Conservation (phyloP, 2,113 vertebrate species). For the Archocentrus centrarchus region DNA sequence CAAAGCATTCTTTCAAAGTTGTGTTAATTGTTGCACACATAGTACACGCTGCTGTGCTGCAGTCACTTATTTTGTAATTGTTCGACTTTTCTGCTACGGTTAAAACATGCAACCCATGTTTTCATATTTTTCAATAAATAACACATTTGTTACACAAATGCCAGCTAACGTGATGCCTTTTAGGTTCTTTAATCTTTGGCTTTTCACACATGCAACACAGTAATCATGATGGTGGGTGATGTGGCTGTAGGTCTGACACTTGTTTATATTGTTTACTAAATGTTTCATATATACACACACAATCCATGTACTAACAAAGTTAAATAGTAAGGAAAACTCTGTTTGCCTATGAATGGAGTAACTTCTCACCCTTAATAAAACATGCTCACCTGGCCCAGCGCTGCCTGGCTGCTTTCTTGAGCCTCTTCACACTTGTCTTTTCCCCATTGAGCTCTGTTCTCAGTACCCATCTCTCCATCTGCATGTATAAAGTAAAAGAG, state of each 20-base stretch:
- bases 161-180: neutral
- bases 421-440: constrained; percentile 26
- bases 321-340: neutral
- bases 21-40: neutral
- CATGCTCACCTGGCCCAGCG: constrained; percentile 70
- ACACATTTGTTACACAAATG: neutral
- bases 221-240: neutral
- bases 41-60: neutral
- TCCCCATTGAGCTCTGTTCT: neutral
- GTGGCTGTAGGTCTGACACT: neutral
- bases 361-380: neutral
- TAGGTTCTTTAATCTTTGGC: neutral
- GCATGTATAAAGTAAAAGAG: neutral
- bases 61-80: neutral
- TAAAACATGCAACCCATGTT: fast-evolving
- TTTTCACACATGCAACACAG: neutral
- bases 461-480: constrained; percentile 9
- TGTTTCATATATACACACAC: neutral
- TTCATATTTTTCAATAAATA: neutral
- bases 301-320: neutral
- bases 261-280: neutral
- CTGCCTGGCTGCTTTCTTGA: constrained; percentile 64
- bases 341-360: neutral
- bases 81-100: fast-evolving
- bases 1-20: neutral